Conservation (phyloP, 2,888 invertebrate species). For the Drosophila paranaensis region DNA sequence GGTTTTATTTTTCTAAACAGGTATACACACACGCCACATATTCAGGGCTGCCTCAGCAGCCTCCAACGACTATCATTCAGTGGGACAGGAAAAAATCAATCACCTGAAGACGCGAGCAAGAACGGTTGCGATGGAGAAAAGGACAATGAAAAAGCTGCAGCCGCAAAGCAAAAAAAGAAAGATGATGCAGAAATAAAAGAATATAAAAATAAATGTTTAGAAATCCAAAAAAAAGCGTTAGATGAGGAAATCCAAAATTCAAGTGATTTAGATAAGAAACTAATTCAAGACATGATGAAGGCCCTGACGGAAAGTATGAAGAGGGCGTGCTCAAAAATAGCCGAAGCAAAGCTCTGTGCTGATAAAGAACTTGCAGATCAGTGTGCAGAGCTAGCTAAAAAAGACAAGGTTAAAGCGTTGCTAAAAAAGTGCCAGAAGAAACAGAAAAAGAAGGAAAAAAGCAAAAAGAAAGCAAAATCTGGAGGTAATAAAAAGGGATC, state of each 20-base stretch:
- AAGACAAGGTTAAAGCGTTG: slow-evolving; percentile 13
- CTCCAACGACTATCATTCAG: background rate
- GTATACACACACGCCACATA: slow-evolving; percentile 4
- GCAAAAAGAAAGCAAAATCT: background rate
- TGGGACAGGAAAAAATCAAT: background rate
- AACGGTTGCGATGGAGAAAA: slow-evolving; percentile 14
- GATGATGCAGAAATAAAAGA: slow-evolving; percentile 16
- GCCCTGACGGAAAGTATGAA: slow-evolving; percentile 34
- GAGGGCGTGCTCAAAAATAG: slow-evolving; percentile 27
- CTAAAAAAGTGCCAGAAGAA: slow-evolving; percentile 1
- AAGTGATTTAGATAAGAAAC: slow-evolving; percentile 6
- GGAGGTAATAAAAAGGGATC: background rate
- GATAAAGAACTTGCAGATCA: slow-evolving; percentile 17
- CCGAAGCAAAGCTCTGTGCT: slow-evolving; percentile 14
- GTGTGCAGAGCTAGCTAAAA: slow-evolving; percentile 8
- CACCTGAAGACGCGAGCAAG: background rate
- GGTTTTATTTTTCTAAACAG: slow-evolving; percentile 1
- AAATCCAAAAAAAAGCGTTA: slow-evolving; percentile 3
- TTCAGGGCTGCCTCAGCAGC: background rate
- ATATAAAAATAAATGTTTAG: slow-evolving; percentile 35
- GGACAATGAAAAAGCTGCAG: background rate
- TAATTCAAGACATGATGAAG: slow-evolving; percentile 20
- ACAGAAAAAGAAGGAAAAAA: background rate
- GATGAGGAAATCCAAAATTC: slow-evolving; percentile 8
- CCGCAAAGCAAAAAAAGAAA: slow-evolving; percentile 1